Base-by-base conservation (phyloP, 2,888 invertebrate genomes). In the Electrophaes corylata region DNA sequence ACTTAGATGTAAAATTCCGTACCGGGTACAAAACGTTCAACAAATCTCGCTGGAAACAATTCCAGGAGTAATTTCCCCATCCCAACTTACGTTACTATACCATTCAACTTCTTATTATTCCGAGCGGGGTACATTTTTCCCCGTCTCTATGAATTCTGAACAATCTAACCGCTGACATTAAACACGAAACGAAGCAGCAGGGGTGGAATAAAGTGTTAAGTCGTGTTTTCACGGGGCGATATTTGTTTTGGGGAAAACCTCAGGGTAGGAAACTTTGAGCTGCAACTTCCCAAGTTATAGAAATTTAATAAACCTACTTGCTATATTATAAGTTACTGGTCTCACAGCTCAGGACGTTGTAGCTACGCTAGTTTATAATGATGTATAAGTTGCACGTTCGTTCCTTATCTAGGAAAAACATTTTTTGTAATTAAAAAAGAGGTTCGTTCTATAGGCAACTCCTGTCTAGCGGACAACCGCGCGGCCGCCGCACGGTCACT, bases 101-200 rank as follows among this genome's bases (percentile, higher is more conserved):
- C 52, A 48, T 49, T 60, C 56, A 54, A 54, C 47, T 56, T 57
- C 46, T 57, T 57, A 62, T 55, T 55, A 57, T 62, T 57, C 53
- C 14, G 45, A 41, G 50, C 46, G 48, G 35, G 50, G 54, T 55
- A 54, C 48, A 61, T 59, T 64, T 51, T 61, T 60, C 45, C 53
- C 47, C 43, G 55, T 60, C 57, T 44, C 50, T 54, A 54, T 57
- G 55, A 55, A 55, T 62, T 60, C 54, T 60, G 52, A 63, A 62
- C 49, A 57, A 58, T 60, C 58, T 54, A 57, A 59, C 60, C 60
- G 44, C 56, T 44, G 54, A 50, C 46, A 44, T 60, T 56, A 56
- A 56, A 60, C 49, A 51, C 50, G 52, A 39, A 19, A 48, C 47
- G 23, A 59, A 55, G 51, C 54, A 50, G 19, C 35, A 49, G 19